phyloP scores from a whole-genome alignment of 2,113 vertebrate species.

The Athene noctua region DNA sequence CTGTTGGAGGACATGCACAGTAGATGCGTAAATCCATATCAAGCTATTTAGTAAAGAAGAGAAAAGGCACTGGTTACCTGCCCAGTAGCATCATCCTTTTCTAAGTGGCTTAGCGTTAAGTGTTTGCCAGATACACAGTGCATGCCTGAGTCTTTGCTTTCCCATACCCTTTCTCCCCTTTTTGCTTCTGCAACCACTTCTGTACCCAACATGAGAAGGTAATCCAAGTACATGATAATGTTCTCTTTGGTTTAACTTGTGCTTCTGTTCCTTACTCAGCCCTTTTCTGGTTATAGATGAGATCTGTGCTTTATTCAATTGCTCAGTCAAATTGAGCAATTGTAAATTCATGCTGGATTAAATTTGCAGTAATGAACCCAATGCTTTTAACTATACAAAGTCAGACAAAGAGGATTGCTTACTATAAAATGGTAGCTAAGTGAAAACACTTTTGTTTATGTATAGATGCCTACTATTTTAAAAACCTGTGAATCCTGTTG shows the following conservation, averaged over 20 bases:
- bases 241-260: conserved; percentile 17
- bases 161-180: not conserved
- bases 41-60: not conserved
- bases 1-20: not conserved
- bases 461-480: not conserved
- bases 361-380: not conserved
- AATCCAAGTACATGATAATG: not conserved
- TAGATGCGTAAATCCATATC: not conserved
- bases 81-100: not conserved
- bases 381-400: not conserved
- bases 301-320: not conserved
- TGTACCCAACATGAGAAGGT: not conserved
- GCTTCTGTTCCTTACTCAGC: not conserved
- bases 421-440: not conserved
- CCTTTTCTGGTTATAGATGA: not conserved
- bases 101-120: not conserved
- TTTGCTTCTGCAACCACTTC: not conserved
- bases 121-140: not conserved
- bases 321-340: not conserved
- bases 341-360: not conserved
- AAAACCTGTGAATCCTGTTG: conserved; percentile 25
- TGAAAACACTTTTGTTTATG: not conserved
- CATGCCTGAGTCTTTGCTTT: not conserved
- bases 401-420: not conserved
- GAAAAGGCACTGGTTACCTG: not conserved